These are phyloP conservation scores for Clarias gariepinus DNA, from an alignment of 2,113 vertebrate genomes.

Conservation along the genomic window DNA sequence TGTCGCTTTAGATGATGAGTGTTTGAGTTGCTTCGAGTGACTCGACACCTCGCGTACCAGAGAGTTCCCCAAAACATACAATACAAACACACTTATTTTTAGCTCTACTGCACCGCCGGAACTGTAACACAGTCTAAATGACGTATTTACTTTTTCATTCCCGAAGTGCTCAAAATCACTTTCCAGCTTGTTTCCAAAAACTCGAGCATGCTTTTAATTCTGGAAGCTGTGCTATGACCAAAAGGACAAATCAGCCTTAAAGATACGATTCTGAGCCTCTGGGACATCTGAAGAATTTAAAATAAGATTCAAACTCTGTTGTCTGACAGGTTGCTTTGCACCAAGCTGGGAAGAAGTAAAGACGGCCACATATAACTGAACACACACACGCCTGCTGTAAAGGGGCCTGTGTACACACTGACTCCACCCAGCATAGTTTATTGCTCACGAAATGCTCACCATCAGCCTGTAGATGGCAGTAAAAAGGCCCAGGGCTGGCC, in stretches of 20 bases:
- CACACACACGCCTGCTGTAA: background rate
- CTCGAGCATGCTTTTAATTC: background rate
- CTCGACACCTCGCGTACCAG: background rate
- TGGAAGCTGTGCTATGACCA: background rate
- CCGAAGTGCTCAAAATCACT: no score
- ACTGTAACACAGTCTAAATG: background rate
- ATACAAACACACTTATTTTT: background rate
- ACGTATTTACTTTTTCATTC: background rate
- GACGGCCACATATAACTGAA: background rate
- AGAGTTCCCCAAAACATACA: background rate
- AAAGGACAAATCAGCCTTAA: background rate
- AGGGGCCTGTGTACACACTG: background rate
- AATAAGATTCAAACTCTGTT: background rate
- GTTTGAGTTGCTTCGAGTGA: background rate
- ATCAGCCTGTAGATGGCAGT: background rate
- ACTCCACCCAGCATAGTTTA: slow-evolving; percentile 13
- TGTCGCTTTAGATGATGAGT: no score
- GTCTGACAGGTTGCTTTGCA: background rate
- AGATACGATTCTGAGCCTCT: background rate
- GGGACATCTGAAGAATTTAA: background rate
- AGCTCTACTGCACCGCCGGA: background rate
- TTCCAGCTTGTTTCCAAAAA: no score
- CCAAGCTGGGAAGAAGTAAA: background rate
- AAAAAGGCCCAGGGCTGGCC: slow-evolving; percentile 38
- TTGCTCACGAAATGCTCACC: background rate